These are phyloP conservation scores for Cygnus atratus DNA, from an alignment of 2,113 vertebrate species.

Conservation along the genomic window DNA sequence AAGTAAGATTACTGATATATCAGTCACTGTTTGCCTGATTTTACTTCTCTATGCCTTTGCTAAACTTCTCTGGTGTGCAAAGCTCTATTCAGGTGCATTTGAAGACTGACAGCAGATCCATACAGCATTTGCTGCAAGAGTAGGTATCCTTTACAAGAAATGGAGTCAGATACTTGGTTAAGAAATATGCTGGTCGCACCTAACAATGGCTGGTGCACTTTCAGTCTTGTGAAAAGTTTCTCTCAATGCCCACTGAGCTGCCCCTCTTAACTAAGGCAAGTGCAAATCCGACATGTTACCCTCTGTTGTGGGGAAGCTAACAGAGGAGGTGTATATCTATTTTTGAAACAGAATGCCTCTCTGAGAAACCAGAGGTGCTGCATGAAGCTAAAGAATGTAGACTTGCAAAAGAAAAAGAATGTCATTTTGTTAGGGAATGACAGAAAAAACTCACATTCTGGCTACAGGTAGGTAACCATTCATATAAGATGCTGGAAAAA, in stretches of 20 bases:
- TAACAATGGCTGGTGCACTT: fast-evolving
- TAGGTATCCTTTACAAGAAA: background rate
- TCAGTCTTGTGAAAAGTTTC: background rate
- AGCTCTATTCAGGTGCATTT: background rate
- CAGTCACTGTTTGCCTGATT: background rate
- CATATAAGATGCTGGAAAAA: background rate
- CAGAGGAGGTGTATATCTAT: background rate
- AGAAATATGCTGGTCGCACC: background rate
- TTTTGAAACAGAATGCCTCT: background rate
- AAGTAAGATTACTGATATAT: background rate
- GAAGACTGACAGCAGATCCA: background rate
- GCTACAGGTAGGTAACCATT: background rate
- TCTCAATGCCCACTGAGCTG: background rate
- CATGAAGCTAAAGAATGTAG: background rate
- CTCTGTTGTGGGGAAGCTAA: background rate
- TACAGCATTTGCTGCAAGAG: background rate
- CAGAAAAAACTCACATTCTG: background rate
- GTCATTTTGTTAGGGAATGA: background rate
- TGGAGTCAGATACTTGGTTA: background rate
- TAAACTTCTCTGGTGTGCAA: background rate
- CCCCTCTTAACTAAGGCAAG: fast-evolving
- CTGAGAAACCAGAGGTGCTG: background rate
- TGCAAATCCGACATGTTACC: background rate
- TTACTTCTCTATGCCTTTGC: background rate
- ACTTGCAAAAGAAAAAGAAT: background rate